A percentile compares a stretch with the other conserved stretches of the same genome.
Evolutionary conservation across 2,797 vertebrate species (phyloP).

Genomic region (Fundulus diaphanus): DNA sequence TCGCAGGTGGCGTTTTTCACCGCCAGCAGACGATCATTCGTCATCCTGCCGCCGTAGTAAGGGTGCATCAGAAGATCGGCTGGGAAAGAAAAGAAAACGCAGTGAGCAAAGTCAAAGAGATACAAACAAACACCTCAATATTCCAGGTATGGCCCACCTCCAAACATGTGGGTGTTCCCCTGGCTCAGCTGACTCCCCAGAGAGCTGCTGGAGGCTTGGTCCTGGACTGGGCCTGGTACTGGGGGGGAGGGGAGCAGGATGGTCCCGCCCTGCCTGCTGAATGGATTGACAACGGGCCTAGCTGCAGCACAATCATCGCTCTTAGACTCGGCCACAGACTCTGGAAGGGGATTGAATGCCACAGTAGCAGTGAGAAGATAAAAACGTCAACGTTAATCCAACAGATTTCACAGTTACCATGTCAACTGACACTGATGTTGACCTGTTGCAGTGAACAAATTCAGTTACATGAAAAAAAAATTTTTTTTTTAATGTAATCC

Average conservation of each 20-base stretch:
- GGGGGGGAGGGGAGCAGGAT: constrained; percentile 68
- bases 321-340: constrained; percentile 24
- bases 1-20: constrained; percentile 85
- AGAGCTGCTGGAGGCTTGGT: constrained; percentile 54
- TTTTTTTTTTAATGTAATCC: no score
- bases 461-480: no score
- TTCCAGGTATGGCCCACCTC: constrained; percentile 71
- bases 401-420: neutral
- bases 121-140: neutral
- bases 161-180: constrained; percentile 58
- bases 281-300: constrained; percentile 52
- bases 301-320: neutral
- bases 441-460: no score
- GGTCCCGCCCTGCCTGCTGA: constrained; percentile 58
- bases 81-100: constrained; percentile 18
- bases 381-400: neutral
- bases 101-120: neutral
- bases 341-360: constrained; percentile 49
- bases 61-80: constrained; percentile 61
- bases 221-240: constrained; percentile 36
- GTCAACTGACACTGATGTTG: neutral
- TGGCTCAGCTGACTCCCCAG: constrained; percentile 72
- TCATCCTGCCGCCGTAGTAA: constrained; percentile 84
- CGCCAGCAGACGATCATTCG: constrained; percentile 73
- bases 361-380: neutral